A percentile compares a stretch with the other conserved stretches of the same genome.
Evolutionary conservation across 1,140 invertebrate species (phyloP).

Genomic region (Ceratitis capitata): DNA sequence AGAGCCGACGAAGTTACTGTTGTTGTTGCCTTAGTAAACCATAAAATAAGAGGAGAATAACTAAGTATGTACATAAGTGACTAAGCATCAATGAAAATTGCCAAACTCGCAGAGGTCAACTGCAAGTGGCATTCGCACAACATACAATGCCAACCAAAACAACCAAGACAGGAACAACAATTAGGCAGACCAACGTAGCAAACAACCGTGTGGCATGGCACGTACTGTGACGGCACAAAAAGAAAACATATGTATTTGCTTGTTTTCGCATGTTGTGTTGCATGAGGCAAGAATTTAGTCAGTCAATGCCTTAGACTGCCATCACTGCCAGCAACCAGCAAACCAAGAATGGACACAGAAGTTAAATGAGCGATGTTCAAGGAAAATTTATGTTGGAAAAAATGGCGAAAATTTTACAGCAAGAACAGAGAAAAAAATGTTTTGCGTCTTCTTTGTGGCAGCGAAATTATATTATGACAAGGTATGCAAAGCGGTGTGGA

Average conservation of each 20-base stretch:
- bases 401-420: slow-evolving; percentile 4
- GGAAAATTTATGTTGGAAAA: slow-evolving; percentile 25
- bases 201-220: neutral
- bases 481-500: neutral
- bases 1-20: too few relatives aligned
- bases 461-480: slow-evolving; percentile 22
- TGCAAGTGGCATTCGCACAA: neutral
- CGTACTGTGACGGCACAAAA: neutral
- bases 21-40: neutral
- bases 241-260: neutral
- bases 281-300: too few relatives aligned
- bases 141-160: neutral
- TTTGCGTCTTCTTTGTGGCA: neutral
- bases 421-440: too few relatives aligned
- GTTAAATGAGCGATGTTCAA: neutral
- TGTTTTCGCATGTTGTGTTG: slow-evolving; percentile 26
- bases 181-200: neutral
- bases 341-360: neutral
- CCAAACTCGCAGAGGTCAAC: slow-evolving; percentile 19
- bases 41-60: neutral
- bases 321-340: neutral
- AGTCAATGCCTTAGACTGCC: too few relatives aligned
- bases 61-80: neutral
- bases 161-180: neutral
- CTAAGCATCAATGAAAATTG: neutral